A percentile compares a stretch with the other conserved stretches of the same genome.
Conservation (phyloP, 2,113 vertebrate species). For the Natator depressus region DNA sequence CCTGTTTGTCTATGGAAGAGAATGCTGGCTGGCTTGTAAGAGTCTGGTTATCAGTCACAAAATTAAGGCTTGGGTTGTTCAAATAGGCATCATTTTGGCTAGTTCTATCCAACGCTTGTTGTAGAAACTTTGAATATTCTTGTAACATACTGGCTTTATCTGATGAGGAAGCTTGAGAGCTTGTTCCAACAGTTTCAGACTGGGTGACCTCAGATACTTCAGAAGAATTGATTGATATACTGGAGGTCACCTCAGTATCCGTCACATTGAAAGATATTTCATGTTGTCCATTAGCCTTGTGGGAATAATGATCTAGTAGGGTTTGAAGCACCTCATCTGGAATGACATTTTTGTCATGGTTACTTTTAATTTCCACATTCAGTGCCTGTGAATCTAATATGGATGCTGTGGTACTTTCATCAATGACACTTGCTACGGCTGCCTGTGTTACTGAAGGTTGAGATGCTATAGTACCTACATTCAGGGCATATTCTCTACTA, state of each 20-base stretch:
- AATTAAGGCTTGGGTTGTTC: slow-evolving; percentile 95
- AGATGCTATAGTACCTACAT: slow-evolving; percentile 90
- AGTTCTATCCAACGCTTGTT: slow-evolving; percentile 98
- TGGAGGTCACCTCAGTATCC: slow-evolving; percentile 96
- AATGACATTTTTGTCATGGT: slow-evolving; percentile 94
- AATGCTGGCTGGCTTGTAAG: slow-evolving; percentile 92
- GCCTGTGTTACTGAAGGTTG: slow-evolving; percentile 92
- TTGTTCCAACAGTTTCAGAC: slow-evolving; percentile 85
- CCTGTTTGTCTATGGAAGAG: slow-evolving; percentile 93
- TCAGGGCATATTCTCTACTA: slow-evolving; percentile 91
- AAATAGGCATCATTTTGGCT: slow-evolving; percentile 99
- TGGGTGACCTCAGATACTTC: slow-evolving; percentile 92
- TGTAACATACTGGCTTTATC: slow-evolving; percentile 98
- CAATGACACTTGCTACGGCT: slow-evolving; percentile 91
- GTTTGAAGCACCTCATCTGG: slow-evolving; percentile 98
- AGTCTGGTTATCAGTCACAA: slow-evolving; percentile 93
- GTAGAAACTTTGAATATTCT: slow-evolving; percentile 98
- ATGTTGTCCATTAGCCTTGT: slow-evolving; percentile 95
- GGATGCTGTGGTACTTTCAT: slow-evolving; percentile 89
- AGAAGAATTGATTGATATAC: slow-evolving; percentile 96
- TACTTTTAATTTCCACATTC: slow-evolving; percentile 91
- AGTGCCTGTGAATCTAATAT: slow-evolving; percentile 91
- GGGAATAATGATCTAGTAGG: slow-evolving; percentile 96
- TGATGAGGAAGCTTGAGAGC: slow-evolving; percentile 87
- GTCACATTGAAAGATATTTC: slow-evolving; percentile 96